Evolutionary conservation across 2,797 vertebrate genomes (phyloP).

Genomic region (Micrastur ruficollis): DNA sequence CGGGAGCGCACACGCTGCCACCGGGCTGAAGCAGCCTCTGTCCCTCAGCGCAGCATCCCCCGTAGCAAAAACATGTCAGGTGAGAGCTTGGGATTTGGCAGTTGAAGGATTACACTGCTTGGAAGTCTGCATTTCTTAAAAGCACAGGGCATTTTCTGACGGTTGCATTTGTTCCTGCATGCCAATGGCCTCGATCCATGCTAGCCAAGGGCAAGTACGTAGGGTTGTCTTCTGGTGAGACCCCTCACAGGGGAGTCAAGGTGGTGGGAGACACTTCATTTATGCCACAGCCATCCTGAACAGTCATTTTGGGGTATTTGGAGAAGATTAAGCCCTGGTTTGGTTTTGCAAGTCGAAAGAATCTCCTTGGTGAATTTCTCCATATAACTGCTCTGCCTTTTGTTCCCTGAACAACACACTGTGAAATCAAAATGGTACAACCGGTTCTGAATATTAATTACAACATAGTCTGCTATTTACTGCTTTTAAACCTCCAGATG

Average conservation of each 20-base stretch:
- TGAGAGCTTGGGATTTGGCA: neutral
- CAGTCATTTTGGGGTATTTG: too few species aligned
- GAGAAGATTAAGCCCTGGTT: neutral
- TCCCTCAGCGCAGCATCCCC: neutral
- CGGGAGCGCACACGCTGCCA: rapidly evolving
- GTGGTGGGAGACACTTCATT: neutral
- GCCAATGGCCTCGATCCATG: rapidly evolving
- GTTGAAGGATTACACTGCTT: neutral
- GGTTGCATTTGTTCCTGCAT: neutral
- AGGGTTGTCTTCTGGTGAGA: neutral
- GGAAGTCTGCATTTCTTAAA: neutral
- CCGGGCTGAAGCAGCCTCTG: neutral
- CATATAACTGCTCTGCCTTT: neutral
- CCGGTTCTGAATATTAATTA: neutral
- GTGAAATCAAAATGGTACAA: neutral
- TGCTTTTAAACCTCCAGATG: neutral
- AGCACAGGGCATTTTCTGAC: neutral
- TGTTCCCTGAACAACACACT: neutral
- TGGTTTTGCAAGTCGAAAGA: neutral
- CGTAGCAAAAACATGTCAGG: rapidly evolving
- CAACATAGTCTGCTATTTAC: neutral
- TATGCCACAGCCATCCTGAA: neutral
- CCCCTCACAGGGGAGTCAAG: neutral
- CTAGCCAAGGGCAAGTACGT: neutral
- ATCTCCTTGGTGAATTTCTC: neutral